phyloP scores from a whole-genome alignment of 2,797 vertebrate genomes.

The Silurus aristotelis region DNA sequence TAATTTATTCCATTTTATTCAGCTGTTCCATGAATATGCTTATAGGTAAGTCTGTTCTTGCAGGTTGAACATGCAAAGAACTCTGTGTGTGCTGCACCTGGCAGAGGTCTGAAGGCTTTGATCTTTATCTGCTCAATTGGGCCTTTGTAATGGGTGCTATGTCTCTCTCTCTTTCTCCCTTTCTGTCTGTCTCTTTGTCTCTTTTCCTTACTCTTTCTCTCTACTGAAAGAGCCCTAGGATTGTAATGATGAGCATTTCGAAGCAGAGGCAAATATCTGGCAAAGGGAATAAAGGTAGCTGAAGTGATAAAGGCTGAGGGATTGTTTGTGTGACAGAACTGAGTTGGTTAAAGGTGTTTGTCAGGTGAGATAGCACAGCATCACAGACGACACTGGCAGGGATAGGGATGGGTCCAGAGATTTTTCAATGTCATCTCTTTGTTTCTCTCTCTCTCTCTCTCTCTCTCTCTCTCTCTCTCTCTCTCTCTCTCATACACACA shows the following conservation, averaged over 20 bases:
- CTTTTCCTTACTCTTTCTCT: constrained; percentile 54
- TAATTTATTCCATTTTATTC: constrained; percentile 20
- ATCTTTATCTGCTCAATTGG: constrained; percentile 67
- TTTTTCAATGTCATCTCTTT: constrained; percentile 38
- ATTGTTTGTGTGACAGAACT: constrained; percentile 40
- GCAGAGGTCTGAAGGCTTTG: constrained; percentile 70
- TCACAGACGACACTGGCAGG: constrained; percentile 15
- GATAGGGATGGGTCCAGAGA: constrained; percentile 19
- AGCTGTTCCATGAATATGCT: constrained; percentile 34
- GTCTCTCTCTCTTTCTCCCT: constrained; percentile 52
- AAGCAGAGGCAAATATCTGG: constrained; percentile 23
- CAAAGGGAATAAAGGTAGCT: constrained; percentile 18
- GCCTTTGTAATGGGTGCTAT: constrained; percentile 66
- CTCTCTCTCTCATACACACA: background rate
- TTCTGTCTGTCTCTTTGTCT: constrained; percentile 56
- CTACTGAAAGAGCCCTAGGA: constrained; percentile 26
- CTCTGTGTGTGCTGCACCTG: constrained; percentile 64
- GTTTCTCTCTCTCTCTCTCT: constrained; percentile 3
- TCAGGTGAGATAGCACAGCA: constrained; percentile 52
- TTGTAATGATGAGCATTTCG: constrained; percentile 28
- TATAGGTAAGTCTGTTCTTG: constrained; percentile 26
- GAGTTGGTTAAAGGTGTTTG: constrained; percentile 61
- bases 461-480: constrained; percentile 12
- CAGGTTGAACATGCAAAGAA: background rate
- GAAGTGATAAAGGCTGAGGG: constrained; percentile 18